Evolutionary conservation across 2,888 invertebrate genomes (phyloP).

Genomic region (Leptinotarsa juncta): DNA sequence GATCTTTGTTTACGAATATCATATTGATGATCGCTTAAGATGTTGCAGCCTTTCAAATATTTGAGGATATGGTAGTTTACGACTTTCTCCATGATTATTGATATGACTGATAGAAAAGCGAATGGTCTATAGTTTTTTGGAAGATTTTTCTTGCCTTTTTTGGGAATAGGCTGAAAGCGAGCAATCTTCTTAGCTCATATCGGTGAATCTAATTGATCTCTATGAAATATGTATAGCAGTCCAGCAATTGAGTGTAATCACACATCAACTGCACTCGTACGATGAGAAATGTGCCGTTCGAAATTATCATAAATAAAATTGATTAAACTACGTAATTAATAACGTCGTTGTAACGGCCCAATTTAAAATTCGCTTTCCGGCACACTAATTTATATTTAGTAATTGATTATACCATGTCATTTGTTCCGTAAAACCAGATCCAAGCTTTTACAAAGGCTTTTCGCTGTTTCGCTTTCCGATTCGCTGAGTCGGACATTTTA

Average conservation of each 20-base stretch:
- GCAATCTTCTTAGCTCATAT: no score
- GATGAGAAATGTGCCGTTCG: constrained; percentile 49
- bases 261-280: constrained; percentile 58
- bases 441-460: constrained; percentile 55
- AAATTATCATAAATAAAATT: constrained; percentile 61
- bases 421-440: constrained; percentile 52
- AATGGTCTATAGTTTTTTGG: no score
- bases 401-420: constrained; percentile 63
- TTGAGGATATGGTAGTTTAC: no score
- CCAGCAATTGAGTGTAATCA: constrained; percentile 48
- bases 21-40: no score
- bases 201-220: no score
- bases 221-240: constrained; percentile 23
- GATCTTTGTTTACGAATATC: no score
- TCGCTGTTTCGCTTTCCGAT: constrained; percentile 47
- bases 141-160: no score
- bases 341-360: constrained; percentile 55
- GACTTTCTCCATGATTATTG: no score
- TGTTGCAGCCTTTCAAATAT: no score
- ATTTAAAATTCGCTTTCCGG: constrained; percentile 60
- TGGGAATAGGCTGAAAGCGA: no score
- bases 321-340: constrained; percentile 62
- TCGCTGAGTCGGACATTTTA: constrained; percentile 59
- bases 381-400: constrained; percentile 62
- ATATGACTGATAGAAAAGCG: no score